Conservation (phyloP, 2,113 vertebrate species). For the Raja brachyura region DNA sequence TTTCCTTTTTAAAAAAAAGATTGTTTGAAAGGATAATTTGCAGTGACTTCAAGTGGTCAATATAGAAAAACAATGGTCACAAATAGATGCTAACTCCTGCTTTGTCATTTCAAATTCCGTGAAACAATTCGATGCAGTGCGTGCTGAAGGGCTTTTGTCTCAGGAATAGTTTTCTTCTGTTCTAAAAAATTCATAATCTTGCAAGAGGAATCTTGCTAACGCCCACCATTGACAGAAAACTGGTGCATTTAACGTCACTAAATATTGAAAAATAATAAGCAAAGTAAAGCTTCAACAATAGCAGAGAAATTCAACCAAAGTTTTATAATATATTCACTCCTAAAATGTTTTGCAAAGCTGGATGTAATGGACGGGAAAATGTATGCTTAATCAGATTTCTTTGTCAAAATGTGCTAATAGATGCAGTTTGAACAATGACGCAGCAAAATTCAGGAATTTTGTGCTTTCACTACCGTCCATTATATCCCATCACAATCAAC, state of each 20-base stretch:
- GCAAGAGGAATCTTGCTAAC: background rate
- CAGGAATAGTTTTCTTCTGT: background rate
- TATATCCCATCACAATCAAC: conserved; percentile 32
- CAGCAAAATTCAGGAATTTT: conserved; percentile 42
- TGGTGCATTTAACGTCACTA: background rate
- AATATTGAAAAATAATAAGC: background rate
- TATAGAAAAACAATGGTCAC: background rate
- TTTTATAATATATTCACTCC: background rate
- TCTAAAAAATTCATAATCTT: background rate
- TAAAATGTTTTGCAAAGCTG: background rate
- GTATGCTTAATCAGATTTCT: background rate
- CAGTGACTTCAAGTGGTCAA: background rate
- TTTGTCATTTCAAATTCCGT: background rate
- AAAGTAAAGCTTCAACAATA: background rate
- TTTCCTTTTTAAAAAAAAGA: background rate
- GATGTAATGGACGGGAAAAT: background rate
- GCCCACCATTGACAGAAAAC: background rate
- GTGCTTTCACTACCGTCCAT: conserved; percentile 42
- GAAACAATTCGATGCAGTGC: background rate
- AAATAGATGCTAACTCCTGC: background rate
- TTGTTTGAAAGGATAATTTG: background rate
- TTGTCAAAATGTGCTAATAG: conserved; percentile 33
- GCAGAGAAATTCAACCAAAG: background rate
- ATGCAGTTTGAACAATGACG: conserved; percentile 39
- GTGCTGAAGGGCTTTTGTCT: background rate